Base-by-base conservation (phyloP, 2,113 vertebrate genomes). In the Halichoeres trimaculatus region DNA sequence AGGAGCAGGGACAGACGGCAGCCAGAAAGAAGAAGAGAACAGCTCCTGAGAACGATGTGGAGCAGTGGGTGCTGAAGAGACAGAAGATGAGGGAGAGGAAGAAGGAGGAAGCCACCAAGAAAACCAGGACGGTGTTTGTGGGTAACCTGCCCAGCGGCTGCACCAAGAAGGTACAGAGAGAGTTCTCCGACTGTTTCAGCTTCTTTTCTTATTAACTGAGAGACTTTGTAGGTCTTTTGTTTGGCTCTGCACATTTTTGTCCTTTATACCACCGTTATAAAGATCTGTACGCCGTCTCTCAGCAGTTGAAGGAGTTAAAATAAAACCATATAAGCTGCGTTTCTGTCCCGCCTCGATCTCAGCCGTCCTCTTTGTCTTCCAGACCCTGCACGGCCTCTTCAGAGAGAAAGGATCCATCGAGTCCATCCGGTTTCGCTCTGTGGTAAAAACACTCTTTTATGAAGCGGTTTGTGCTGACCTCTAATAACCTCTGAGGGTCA, bases 351-450 rank as follows among this genome's bases (percentile, higher is more conserved):
- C n/a, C n/a, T n/a, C n/a, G n/a, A n/a, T n/a, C n/a, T n/a, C n/a
- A n/a, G n/a, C n/a, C n/a, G n/a, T n/a, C n/a, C 81, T n/a, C 34
- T 50, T 20, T 58, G 13, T 57, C 2, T 30, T 48, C 14, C 78
- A 98, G 97, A 93, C 69, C 2, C 87, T 99, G 86, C 93, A 90
- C 38, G 84, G 87, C 8, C 81, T 96, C 79, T 99, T 99, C 86
- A 96, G 86, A 84, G 94, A 93, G 10, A 92, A 95, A 69, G 97
- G 98, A 74, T 59, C 77, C 63, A 95, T 99, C 68, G 94, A 98
- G 87, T 96, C 96, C 11, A 74, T 98, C 62, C 95, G 97, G 11
- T 98, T 99, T 71, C 96, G 97, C 66, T 99, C 96, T 59, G 83
- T 98, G 94, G 98, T 98, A 95, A 13, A 93, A 89, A 50, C 0